Evolutionary conservation across 2,113 vertebrate species (phyloP).

Genomic region (Peucedramus taeniatus): DNA sequence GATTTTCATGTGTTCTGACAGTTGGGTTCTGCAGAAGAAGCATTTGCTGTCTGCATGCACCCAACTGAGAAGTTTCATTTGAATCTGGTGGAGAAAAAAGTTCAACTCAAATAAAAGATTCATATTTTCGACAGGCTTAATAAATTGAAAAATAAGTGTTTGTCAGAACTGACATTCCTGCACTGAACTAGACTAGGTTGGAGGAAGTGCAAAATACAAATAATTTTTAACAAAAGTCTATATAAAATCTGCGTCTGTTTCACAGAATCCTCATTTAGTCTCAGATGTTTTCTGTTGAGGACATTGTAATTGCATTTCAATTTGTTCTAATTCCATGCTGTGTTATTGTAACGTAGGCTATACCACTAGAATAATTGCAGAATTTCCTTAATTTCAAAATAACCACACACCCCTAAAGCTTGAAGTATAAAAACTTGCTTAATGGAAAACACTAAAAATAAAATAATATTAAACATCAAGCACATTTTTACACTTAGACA

Average conservation of each 20-base stretch:
- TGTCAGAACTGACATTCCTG: not conserved
- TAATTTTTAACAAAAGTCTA: not conserved
- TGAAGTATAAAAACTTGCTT: not conserved
- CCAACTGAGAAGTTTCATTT: not conserved
- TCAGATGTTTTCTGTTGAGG: not conserved
- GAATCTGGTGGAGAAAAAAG: not conserved
- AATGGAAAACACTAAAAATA: not conserved
- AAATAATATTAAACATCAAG: not conserved
- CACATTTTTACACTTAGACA: not conserved
- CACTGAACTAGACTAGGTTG: not conserved
- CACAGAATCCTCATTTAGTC: not conserved
- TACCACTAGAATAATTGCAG: not conserved
- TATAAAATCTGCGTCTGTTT: not conserved
- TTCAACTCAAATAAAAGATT: not conserved
- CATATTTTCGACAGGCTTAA: not conserved
- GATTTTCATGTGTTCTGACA: not conserved
- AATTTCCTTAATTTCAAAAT: not conserved
- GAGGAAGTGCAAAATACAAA: not conserved
- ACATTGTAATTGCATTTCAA: not conserved
- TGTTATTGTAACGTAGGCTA: not conserved
- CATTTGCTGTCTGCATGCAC: not conserved
- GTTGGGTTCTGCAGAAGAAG: not conserved
- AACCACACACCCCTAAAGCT: not conserved
- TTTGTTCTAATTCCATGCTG: not conserved
- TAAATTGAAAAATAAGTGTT: not conserved